Evolutionary conservation across 2,888 invertebrate genomes (phyloP).

Genomic region (Eristalis intricaria): DNA sequence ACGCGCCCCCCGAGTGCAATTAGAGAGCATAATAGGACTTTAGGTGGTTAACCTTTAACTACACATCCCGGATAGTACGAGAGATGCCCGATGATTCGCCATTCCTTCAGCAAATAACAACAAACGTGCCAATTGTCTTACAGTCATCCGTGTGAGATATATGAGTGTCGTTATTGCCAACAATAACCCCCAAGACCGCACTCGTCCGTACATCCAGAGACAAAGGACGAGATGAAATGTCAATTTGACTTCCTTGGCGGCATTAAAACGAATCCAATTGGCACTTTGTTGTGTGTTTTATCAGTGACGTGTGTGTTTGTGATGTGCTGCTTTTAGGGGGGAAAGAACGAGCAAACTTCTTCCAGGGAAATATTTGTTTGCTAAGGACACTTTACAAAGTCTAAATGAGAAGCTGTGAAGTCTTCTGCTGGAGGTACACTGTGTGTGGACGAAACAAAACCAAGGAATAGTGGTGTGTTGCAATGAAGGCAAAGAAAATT

Average conservation of each 20-base stretch:
- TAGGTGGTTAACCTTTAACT: constrained; percentile 75
- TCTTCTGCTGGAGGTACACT: neutral
- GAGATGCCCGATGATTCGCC: constrained; percentile 22
- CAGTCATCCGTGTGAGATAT: constrained; percentile 50
- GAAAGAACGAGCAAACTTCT: constrained; percentile 19
- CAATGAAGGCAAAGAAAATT: constrained; percentile 10
- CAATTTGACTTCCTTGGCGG: constrained; percentile 60
- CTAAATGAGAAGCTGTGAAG: constrained; percentile 35
- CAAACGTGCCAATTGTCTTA: constrained; percentile 67
- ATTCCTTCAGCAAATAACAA: constrained; percentile 33
- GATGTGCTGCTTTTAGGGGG: neutral
- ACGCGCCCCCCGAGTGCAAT: constrained; percentile 79
- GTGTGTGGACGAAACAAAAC: neutral
- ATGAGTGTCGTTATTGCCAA: constrained; percentile 54
- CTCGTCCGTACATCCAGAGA: constrained; percentile 6
- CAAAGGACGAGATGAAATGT: constrained; percentile 64
- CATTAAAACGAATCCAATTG: constrained; percentile 67
- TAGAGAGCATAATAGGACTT: constrained; percentile 79
- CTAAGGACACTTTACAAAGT: constrained; percentile 55
- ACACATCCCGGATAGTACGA: constrained; percentile 55
- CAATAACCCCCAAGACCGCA: constrained; percentile 35
- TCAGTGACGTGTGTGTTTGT: constrained; percentile 43
- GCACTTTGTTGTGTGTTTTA: constrained; percentile 62
- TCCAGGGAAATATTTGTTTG: constrained; percentile 26
- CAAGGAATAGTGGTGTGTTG: neutral